Evolutionary conservation across 1,140 invertebrate genomes (phyloP).

Genomic region (Littorina saxatilis): DNA sequence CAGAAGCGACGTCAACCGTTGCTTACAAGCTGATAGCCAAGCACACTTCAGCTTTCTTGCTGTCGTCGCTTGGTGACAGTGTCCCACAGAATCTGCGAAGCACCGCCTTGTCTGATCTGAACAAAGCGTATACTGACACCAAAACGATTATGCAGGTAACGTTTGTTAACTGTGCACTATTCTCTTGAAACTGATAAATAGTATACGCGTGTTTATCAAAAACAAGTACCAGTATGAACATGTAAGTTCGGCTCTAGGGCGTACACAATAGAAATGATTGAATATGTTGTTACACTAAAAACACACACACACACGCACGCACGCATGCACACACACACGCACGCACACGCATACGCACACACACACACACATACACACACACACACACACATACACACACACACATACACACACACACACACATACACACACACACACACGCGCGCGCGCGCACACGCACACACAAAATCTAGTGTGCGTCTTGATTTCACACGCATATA

Average conservation of each 20-base stretch:
- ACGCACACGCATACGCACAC: no score
- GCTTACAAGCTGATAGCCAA: conserved; percentile 45
- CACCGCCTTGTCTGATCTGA: conserved; percentile 10
- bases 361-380: no score
- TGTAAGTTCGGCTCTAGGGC: neutral
- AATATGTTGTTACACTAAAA: no score
- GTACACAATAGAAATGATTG: no score
- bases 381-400: no score
- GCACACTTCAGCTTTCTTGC: conserved; percentile 43
- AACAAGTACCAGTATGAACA: neutral
- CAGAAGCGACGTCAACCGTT: conserved; percentile 38
- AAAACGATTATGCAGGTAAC: conserved; percentile 40
- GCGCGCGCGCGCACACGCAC: no score
- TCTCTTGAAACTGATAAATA: neutral
- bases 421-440: no score
- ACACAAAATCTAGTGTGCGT: no score
- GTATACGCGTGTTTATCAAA: neutral
- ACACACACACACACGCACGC: no score
- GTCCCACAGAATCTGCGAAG: neutral
- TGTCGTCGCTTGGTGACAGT: conserved; percentile 27
- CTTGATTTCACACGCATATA: no score
- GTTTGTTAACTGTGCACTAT: neutral
- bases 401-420: no score
- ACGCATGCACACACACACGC: no score
- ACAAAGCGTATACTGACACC: conserved; percentile 32